These are phyloP conservation scores for Ursus arctos DNA, from an alignment of 2,113 vertebrate genomes.

Conservation along the genomic window DNA sequence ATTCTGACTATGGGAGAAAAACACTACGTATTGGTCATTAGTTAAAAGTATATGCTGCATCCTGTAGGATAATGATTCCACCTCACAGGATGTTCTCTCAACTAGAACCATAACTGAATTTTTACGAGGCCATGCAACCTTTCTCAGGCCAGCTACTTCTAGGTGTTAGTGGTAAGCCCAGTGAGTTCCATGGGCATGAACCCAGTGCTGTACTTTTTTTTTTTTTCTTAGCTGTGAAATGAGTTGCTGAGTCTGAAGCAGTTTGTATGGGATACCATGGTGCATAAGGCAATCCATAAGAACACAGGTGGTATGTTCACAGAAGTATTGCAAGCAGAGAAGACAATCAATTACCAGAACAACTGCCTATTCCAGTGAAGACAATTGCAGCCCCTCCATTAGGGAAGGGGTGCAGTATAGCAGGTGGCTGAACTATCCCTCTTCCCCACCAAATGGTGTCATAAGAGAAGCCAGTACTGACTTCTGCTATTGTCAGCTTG, in stretches of 20 bases:
- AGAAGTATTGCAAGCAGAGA: background rate
- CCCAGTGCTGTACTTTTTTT: background rate
- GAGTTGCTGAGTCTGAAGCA: background rate
- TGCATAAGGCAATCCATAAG: background rate
- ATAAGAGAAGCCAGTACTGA: background rate
- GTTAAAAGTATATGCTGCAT: background rate
- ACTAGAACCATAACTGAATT: background rate
- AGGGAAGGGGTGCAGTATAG: background rate
- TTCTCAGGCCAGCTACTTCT: background rate
- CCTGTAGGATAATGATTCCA: background rate
- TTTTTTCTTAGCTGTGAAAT: background rate
- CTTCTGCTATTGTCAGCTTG: background rate
- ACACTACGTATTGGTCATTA: background rate
- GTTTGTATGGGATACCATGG: background rate
- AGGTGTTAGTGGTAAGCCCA: background rate
- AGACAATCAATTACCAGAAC: background rate
- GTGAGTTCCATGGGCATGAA: background rate
- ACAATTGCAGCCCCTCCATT: background rate
- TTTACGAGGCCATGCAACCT: background rate
- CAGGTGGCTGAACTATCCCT: background rate
- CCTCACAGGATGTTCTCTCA: background rate
- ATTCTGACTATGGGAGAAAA: background rate
- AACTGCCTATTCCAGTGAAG: background rate
- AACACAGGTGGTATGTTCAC: background rate
- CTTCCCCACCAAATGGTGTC: background rate